Conservation (phyloP, 2,888 invertebrate species). For the Cantharis lateralis region DNA sequence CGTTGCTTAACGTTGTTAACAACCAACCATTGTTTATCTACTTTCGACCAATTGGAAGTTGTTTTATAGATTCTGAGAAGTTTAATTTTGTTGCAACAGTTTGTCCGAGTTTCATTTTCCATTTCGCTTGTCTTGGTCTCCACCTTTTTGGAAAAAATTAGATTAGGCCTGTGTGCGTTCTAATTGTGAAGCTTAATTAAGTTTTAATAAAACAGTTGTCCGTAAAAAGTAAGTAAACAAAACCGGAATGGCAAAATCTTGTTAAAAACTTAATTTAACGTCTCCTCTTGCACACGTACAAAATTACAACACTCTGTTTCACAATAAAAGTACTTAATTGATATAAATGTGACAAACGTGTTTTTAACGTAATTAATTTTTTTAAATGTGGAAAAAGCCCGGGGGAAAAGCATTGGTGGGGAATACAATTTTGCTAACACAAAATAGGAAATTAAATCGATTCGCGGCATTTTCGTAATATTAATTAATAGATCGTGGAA, state of each 20-base stretch:
- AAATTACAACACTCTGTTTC: neutral
- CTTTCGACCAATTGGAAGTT: neutral
- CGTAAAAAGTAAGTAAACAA: neutral
- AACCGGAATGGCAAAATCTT: neutral
- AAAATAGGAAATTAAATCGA: neutral
- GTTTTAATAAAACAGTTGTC: neutral
- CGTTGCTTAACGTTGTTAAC: neutral
- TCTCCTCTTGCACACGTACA: neutral
- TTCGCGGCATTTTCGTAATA: neutral
- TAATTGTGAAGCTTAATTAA: neutral
- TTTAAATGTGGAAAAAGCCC: neutral
- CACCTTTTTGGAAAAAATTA: neutral
- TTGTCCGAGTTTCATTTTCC: neutral
- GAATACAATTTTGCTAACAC: neutral
- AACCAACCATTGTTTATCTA: neutral
- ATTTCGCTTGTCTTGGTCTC: neutral
- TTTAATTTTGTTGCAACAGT: neutral
- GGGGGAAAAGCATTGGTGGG: neutral
- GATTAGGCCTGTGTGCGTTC: neutral
- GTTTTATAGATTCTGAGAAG: neutral
- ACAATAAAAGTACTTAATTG: neutral
- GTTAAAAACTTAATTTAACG: neutral
- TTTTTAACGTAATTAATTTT: conserved; percentile 1
- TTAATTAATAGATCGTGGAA: neutral
- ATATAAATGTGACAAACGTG: conserved; percentile 1